Evolutionary conservation across 2,113 vertebrate species (phyloP), one percentile per base, ranked within the genome.

Genomic region (Vulpes lagopus): DNA sequence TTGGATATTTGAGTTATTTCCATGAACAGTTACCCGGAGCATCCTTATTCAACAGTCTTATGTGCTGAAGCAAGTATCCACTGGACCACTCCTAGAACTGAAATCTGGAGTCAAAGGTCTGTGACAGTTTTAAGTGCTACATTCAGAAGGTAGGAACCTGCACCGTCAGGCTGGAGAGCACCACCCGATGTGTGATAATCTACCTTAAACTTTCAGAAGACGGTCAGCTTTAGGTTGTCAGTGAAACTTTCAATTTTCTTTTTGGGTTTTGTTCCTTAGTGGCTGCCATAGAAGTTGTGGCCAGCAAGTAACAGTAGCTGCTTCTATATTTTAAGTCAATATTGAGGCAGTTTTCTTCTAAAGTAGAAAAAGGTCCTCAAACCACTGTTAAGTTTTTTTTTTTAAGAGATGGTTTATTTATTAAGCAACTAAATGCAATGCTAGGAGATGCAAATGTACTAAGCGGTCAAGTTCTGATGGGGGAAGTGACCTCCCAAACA

Each of bases 321-420:
- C 16, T 86, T 97, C 17, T 79, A 8, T 76, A 84, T 35, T 90
- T 94, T 93, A 82, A 60, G 87, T 79, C 60, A 93, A 80, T 73
- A 62, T 11, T 59, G 17, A 96, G 69, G 84, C 6, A n/a, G 2
- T 1, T 91, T 84, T 76, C 3, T 79, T 76, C 17, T 55, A 84
- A 95, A 80, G 5, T 51, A n/a, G 8, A 79, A 60, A 81, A 83
- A 79, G n/a, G 8, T 16, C 27, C 14, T 30, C 10, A 85, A 81
- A 27, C 3, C 49, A 53, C 8, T n/a, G 30, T 71, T 62, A 38
- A 49, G 30, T 55, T 49, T 20, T 60, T 43, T 67, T 12, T 43
- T 43, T 43, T 43, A 60, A 57, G 30, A 15, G 73, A 67, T 3
- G 5, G 10, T 69, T 78, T 93, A 16, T 71, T 15, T 57, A 30